Base-by-base conservation (phyloP, 2,113 vertebrate species). In the Garra rufa region DNA sequence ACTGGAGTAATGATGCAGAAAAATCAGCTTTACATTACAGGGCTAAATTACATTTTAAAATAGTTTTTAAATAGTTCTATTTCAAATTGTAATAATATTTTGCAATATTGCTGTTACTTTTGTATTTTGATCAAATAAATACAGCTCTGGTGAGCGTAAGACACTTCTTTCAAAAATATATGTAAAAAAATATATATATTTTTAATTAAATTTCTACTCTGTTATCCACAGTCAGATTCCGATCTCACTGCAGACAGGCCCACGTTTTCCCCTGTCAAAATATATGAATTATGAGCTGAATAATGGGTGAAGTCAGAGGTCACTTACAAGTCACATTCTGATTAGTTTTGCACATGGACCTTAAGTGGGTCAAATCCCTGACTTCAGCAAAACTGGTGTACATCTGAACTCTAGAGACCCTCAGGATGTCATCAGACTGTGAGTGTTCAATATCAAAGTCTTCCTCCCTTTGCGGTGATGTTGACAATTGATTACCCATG, bases 331-430 rank as follows among this genome's bases (percentile, higher is more conserved):
- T 38, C 14, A 41, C 48, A 26, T 55, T 71, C 38, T 77, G 63
- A 83, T 76, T 76, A 69, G 46, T 85, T 28, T 46, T 55, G 34
- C 38, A 28, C 44, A 26, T 78, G 26, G 21, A 44, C 9, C 19
- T 63, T 26, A 24, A 30, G n/a, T 44, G 34, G 17, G 52, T 21
- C n/a, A 77, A 50, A 70, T 7, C 38, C 17, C 21, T 67, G 57
- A 69, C 24, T 46, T 61, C n/a, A 44, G 55, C 38, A 13, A 28
- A 74, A 74, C n/a, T 2, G n/a, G 6, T 63, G 52, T 63, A 34
- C 5, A 55, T 70, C 9, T 34, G 43, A 21, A 41, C 43, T 52
- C 44, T 21, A 55, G 26, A 6, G 28, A 50, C 55, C 6, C 38
- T 15, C 43, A 41, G 21, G 21, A 28, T 26, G 44, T n/a, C 82